Conservation (phyloP, 2,888 invertebrate species). For the Galerucella nymphaeae region DNA sequence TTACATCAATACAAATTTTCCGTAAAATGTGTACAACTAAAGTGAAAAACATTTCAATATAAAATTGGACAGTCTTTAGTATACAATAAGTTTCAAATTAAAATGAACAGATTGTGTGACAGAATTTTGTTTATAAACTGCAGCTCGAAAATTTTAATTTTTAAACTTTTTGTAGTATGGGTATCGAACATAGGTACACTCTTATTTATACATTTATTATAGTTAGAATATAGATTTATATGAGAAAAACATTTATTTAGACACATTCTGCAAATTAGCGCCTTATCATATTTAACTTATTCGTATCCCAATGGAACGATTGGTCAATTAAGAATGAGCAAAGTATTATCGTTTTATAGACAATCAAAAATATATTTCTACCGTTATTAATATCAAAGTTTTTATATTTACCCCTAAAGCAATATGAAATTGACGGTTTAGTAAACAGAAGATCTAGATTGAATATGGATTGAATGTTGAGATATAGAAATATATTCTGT, state of each 20-base stretch:
- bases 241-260: constrained; percentile 33
- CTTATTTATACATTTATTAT: constrained; percentile 28
- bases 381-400: constrained; percentile 14
- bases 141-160: constrained; percentile 19
- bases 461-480: too few relatives aligned
- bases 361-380: neutral
- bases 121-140: constrained; percentile 9
- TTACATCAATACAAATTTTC: neutral
- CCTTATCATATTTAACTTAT: neutral
- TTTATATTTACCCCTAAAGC: neutral
- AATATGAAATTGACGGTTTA: too few relatives aligned
- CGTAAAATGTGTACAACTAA: constrained; percentile 35
- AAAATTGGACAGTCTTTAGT: constrained; percentile 51
- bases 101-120: constrained; percentile 18
- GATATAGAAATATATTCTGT: too few relatives aligned
- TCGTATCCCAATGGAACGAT: neutral
- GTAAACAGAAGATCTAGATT: too few relatives aligned
- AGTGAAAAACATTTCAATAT: constrained; percentile 35
- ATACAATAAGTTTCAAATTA: constrained; percentile 25
- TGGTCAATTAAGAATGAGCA: constrained; percentile 34
- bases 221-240: constrained; percentile 29
- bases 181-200: constrained; percentile 30
- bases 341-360: constrained; percentile 14
- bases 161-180: constrained; percentile 30
- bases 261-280: constrained; percentile 28